These are phyloP conservation scores for Cepphus grylle DNA, from an alignment of 2,113 vertebrate genomes.

Conservation along the genomic window DNA sequence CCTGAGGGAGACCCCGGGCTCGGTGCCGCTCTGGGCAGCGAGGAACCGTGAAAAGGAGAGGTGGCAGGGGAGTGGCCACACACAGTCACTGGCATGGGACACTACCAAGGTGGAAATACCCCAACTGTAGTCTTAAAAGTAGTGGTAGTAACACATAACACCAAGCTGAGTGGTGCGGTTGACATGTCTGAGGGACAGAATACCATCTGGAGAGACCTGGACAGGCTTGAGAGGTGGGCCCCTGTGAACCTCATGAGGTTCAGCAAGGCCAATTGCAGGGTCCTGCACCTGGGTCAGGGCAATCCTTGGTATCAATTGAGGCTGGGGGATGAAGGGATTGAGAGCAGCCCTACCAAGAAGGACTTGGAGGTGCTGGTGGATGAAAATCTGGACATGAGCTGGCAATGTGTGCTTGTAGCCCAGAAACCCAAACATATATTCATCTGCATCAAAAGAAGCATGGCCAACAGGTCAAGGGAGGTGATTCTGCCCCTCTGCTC, in stretches of 20 bases:
- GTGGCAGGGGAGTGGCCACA: background rate
- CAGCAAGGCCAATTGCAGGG: background rate
- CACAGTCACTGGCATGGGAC: fast-evolving
- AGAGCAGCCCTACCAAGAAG: background rate
- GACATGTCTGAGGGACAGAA: background rate
- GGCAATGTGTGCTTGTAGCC: background rate
- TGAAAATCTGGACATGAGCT: background rate
- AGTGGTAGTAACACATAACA: fast-evolving
- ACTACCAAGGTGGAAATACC: background rate
- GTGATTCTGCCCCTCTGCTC: background rate
- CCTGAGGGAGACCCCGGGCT: background rate
- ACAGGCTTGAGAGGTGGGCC: background rate
- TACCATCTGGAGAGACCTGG: background rate
- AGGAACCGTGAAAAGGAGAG: too few relatives aligned
- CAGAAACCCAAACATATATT: too few relatives aligned
- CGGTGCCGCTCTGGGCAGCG: fast-evolving
- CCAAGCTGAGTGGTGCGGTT: background rate
- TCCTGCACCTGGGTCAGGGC: background rate
- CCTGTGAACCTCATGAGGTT: background rate
- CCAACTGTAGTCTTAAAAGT: background rate
- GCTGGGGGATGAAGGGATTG: background rate
- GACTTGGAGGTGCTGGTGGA: background rate
- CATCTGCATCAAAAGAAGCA: background rate
- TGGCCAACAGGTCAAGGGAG: background rate
- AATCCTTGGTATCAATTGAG: background rate